Evolutionary conservation across 1,140 invertebrate species (phyloP).

Genomic region (Lepidurus packardi): DNA sequence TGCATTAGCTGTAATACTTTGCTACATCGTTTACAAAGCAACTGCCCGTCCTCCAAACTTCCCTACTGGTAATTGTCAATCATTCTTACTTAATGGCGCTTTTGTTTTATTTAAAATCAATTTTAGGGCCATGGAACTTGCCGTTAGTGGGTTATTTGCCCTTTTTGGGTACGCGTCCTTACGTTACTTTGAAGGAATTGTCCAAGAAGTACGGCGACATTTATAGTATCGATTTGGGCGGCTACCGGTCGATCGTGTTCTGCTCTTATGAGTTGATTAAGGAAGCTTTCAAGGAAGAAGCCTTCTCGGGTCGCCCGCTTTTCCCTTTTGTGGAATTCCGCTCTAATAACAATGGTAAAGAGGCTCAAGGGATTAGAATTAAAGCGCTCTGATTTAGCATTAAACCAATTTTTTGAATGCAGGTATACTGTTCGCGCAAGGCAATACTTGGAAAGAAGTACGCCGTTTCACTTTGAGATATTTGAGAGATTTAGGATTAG

Average conservation of each 20-base stretch:
- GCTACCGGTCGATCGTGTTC: conserved; percentile 30
- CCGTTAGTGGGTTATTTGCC: conserved; percentile 27
- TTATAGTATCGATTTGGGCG: conserved; percentile 26
- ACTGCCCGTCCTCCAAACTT: too few species aligned
- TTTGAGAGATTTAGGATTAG: conserved; percentile 37
- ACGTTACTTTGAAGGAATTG: conserved; percentile 28
- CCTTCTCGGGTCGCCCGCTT: conserved; percentile 31
- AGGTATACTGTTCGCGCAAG: conserved; percentile 36
- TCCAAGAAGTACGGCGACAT: conserved; percentile 34
- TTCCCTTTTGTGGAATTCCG: background rate
- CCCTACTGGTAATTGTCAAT: too few species aligned
- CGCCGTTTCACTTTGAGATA: conserved; percentile 36
- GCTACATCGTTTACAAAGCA: too few species aligned
- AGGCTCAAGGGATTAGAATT: too few species aligned
- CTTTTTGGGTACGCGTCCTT: background rate
- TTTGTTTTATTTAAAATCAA: too few species aligned
- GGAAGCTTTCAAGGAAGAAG: conserved; percentile 35
- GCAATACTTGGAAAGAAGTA: conserved; percentile 36
- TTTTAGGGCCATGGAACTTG: conserved; percentile 23
- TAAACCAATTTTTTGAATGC: too few species aligned
- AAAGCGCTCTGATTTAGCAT: too few species aligned
- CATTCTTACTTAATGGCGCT: too few species aligned
- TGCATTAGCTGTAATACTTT: too few species aligned
- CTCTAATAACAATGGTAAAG: background rate
- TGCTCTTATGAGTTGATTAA: conserved; percentile 26